Conservation (phyloP, 2,113 vertebrate genomes). For the Spilogale gracilis region DNA sequence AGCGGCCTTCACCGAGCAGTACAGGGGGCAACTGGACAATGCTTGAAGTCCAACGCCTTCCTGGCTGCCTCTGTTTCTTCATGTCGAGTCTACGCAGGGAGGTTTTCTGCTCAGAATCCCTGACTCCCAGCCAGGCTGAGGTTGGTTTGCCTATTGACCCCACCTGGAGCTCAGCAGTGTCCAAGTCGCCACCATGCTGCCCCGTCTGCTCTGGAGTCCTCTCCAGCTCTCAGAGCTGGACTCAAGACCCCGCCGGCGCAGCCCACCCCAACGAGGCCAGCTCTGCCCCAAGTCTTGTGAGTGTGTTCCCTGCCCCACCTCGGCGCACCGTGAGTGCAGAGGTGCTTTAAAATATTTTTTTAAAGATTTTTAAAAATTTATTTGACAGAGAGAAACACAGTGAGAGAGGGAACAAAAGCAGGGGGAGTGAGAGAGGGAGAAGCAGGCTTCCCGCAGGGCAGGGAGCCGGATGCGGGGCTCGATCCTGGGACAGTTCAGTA, state of each 20-base stretch:
- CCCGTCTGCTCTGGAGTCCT: background rate
- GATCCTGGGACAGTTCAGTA: no score
- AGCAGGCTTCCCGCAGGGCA: no score
- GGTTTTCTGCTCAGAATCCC: background rate
- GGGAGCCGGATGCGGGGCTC: no score
- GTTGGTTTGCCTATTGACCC: background rate
- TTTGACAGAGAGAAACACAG: no score
- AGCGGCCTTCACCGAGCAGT: background rate
- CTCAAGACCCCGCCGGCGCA: background rate
- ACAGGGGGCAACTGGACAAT: background rate
- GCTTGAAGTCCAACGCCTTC: background rate
- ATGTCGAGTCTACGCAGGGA: background rate
- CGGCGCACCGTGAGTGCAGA: background rate
- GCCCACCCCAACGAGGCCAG: background rate
- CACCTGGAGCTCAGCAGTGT: background rate
- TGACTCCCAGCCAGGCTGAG: background rate
- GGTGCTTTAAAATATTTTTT: no score
- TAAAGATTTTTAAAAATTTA: no score
- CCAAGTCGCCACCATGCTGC: background rate
- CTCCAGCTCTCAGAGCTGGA: background rate
- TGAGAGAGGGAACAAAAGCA: no score
- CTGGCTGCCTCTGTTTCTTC: background rate
- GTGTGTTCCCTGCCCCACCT: background rate
- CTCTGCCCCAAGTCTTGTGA: background rate
- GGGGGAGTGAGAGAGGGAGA: no score